Evolutionary conservation across 2,113 vertebrate genomes (phyloP), one percentile per base, ranked within the genome.

Genomic region (Hypanus sabinus): DNA sequence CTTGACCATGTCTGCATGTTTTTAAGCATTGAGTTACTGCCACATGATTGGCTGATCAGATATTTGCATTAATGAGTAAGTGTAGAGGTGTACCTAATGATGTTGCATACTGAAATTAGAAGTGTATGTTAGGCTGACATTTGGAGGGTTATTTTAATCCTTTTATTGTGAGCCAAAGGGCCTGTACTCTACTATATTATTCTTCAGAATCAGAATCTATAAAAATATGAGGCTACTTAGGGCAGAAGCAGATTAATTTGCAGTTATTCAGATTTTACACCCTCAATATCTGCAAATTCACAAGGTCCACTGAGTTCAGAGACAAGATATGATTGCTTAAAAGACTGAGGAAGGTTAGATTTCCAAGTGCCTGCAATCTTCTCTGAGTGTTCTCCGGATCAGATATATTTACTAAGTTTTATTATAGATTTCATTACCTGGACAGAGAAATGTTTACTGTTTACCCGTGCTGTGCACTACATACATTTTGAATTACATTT

Each of bases 241-340:
- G 93, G 95, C 60, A 0, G 94, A 20, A 96, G 94, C 85, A 88
- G 87, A 85, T 93, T 5, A 46, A 97, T 95, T 95, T 92, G 14
- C 97, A 96, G 85, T 81, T 95, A 94, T 95, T 97, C 94, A 97
- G 92, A 80, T 97, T 95, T 94, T 97, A 94, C 10, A 96, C 60
- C 27, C 38, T 94, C 36, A 97, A 95, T 0, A 77, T 77, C 79
- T 93, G 0, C 0, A 96, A 94, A 94, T 94, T 97, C 96, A 95
- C 96, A 95, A 96, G 96, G 62, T 94, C 30, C 14, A 94, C 96
- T 94, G 96, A 96, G 94, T 95, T 96, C 96, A 98, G 95, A 0
- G 12, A 94, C 94, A 96, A 96, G 95, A 97, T 95, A 94, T 95
- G 95, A 94, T 97, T 97, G 94, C 95, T 95, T 94, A 96, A 96